phyloP scores from a whole-genome alignment of 2,888 invertebrate species.

The Tipula vernalis region DNA sequence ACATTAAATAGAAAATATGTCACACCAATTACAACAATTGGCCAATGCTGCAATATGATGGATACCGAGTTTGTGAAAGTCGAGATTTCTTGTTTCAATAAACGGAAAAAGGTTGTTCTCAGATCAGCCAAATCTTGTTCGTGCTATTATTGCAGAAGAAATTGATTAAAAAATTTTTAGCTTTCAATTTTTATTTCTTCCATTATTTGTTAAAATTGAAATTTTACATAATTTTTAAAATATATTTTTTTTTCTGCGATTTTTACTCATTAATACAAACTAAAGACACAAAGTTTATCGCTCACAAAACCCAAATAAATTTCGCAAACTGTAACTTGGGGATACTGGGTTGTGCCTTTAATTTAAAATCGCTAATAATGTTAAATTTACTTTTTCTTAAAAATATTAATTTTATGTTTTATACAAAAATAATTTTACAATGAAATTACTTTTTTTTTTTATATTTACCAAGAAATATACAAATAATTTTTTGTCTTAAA shows the following conservation, averaged over 20 bases:
- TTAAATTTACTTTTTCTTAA: neutral
- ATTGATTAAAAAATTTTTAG: neutral
- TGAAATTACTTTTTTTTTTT: neutral
- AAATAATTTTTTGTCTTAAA: neutral
- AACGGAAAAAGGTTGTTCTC: slow-evolving; percentile 62
- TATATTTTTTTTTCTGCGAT: neutral
- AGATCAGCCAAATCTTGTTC: slow-evolving; percentile 73
- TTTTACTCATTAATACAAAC: neutral
- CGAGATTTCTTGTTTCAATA: slow-evolving; percentile 65
- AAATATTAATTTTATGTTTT: neutral
- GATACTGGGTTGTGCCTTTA: neutral
- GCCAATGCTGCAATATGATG: slow-evolving; percentile 84
- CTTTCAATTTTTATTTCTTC: neutral
- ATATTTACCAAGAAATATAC: neutral
- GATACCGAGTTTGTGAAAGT: slow-evolving; percentile 74
- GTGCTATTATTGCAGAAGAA: slow-evolving; percentile 67
- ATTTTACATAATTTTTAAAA: neutral
- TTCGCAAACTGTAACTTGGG: too few relatives aligned
- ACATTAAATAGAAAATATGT: slow-evolving; percentile 33
- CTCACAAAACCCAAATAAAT: neutral
- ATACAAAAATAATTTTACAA: neutral
- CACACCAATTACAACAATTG: slow-evolving; percentile 63
- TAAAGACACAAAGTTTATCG: neutral
- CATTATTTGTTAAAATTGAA: neutral
- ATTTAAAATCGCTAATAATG: neutral